phyloP scores from a whole-genome alignment of 1,140 invertebrate species.

The Tenebrio molitor region DNA sequence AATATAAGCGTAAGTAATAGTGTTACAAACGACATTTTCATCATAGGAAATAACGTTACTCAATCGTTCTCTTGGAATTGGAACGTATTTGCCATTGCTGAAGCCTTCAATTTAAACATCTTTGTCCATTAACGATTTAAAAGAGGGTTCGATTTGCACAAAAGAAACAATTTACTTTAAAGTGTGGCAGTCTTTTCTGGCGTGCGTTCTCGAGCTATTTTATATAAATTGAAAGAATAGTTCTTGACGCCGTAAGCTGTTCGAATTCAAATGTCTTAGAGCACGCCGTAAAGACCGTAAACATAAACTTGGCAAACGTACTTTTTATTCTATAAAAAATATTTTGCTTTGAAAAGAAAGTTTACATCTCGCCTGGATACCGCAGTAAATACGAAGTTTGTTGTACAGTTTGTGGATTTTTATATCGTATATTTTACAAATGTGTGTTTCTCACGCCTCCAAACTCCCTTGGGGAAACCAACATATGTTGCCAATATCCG shows the following conservation, averaged over 20 bases:
- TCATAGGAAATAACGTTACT: too few species aligned
- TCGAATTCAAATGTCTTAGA: too few species aligned
- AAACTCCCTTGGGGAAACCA: conserved; percentile 37
- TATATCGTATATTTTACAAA: conserved; percentile 45
- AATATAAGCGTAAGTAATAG: too few species aligned
- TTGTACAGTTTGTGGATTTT: conserved; percentile 33
- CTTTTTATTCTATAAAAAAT: not conserved
- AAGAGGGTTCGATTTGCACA: not conserved
- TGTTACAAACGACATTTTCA: too few species aligned
- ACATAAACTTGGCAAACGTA: too few species aligned
- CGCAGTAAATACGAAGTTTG: conserved; percentile 22
- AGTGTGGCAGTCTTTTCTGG: not conserved
- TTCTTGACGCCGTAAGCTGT: too few species aligned
- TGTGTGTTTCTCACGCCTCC: conserved; percentile 48
- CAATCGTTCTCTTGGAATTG: not conserved
- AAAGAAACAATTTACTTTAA: not conserved
- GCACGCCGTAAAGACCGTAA: too few species aligned
- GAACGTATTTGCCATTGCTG: not conserved
- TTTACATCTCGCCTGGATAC: not conserved
- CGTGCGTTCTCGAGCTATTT: too few species aligned
- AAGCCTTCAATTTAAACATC: not conserved
- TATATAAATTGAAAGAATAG: too few species aligned
- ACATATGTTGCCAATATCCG: conserved; percentile 48
- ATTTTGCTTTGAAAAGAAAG: not conserved
- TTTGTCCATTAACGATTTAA: not conserved